These are phyloP conservation scores for Acrobasis suavella DNA, from an alignment of 2,888 invertebrate species.

Conservation along the genomic window DNA sequence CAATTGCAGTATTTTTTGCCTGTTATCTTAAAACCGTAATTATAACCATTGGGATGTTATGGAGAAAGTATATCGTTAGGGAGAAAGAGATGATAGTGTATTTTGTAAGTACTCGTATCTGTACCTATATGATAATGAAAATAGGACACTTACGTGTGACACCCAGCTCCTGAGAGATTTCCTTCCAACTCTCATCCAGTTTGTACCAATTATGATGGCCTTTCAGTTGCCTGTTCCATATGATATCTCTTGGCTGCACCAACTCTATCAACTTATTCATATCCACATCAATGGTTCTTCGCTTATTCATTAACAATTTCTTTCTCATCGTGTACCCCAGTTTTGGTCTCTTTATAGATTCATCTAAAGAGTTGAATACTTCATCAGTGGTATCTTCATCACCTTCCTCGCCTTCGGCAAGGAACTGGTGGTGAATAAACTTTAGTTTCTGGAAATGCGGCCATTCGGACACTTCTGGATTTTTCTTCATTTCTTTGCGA, in stretches of 20 bases:
- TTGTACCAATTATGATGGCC: constrained; percentile 79
- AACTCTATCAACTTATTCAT: constrained; percentile 71
- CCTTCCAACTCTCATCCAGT: constrained; percentile 75
- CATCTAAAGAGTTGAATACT: constrained; percentile 64
- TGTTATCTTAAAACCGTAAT: no score
- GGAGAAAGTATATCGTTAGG: no score
- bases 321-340: constrained; percentile 74
- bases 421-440: constrained; percentile 72
- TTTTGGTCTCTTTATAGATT: constrained; percentile 70
- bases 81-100: no score
- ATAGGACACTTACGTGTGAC: constrained; percentile 66
- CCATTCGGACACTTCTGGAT: constrained; percentile 68
- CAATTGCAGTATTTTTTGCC: no score
- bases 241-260: constrained; percentile 64
- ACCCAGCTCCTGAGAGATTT: constrained; percentile 68
- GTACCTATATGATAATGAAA: background rate
- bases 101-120: no score
- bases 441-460: constrained; percentile 69
- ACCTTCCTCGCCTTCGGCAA: constrained; percentile 69
- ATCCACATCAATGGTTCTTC: constrained; percentile 70
- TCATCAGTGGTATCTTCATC: constrained; percentile 68
- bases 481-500: constrained; percentile 76
- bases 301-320: constrained; percentile 70
- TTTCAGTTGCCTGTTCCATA: constrained; percentile 74
- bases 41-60: no score